These are phyloP conservation scores for Plebejus anna DNA, from an alignment of 2,888 invertebrate genomes.

Conservation along the genomic window DNA sequence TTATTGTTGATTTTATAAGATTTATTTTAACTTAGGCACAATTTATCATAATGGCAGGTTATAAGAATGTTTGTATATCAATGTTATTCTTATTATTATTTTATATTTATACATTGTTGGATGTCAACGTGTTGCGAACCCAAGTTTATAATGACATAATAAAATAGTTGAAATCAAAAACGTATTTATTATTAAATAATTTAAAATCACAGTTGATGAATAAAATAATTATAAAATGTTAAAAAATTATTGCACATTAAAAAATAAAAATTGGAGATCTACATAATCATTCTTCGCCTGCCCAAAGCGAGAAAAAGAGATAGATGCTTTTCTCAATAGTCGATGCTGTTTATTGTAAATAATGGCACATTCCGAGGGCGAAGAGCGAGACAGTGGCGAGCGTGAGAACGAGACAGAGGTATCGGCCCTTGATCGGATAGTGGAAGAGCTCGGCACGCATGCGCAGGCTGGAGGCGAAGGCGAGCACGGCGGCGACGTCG, in stretches of 20 bases:
- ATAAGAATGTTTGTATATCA: not conserved
- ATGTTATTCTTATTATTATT: not conserved
- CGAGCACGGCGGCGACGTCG: slow-evolving; percentile 87
- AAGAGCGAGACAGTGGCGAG: slow-evolving; percentile 80
- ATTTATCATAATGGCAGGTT: not conserved
- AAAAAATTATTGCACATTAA: slow-evolving; percentile 10
- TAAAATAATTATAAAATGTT: slow-evolving; percentile 2
- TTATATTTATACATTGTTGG: not conserved
- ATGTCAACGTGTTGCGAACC: not conserved
- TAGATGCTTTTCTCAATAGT: not conserved
- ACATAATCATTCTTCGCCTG: not conserved
- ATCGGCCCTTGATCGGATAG: slow-evolving; percentile 85
- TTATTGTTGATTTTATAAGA: not conserved
- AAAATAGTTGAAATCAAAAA: slow-evolving; percentile 3
- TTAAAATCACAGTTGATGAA: not conserved
- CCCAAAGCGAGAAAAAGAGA: not conserved
- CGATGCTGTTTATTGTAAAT: slow-evolving; percentile 59
- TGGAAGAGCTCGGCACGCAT: slow-evolving; percentile 87
- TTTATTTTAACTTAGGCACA: not conserved
- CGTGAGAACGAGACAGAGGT: slow-evolving; percentile 82
- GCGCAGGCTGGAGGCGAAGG: slow-evolving; percentile 87
- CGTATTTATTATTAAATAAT: slow-evolving; percentile 15
- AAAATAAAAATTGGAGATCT: not conserved
- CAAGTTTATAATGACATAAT: not conserved
- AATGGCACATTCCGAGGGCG: slow-evolving; percentile 86